Base-by-base conservation (phyloP, 2,888 invertebrate species). In the Trichopria drosophilae region DNA sequence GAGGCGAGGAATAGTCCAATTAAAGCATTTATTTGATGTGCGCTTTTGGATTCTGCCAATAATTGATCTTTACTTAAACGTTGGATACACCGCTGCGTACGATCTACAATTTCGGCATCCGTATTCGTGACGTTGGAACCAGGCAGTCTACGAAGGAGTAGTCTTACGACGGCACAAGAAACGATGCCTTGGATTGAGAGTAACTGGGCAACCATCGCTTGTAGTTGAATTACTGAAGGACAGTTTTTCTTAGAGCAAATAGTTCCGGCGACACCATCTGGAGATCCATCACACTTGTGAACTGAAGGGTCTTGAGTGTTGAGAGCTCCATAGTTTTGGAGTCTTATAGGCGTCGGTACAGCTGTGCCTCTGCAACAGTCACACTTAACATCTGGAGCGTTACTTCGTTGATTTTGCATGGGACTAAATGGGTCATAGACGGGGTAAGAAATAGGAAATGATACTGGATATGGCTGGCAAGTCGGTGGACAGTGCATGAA, bases 181-280 rank as follows among this genome's bases (percentile, higher is more conserved):
- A 74, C 57, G 6, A 73, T 56, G 0, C 75, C 75, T 22, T 66
- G 68, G 3, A 75, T 53, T 0, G 69, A 63, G 0, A 75, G 51
- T 4, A 75, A 58, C 31, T 74, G 75, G 0, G 75, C 70, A 0
- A 66, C 68, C 12, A 75, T 42, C 1, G 73, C 72, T 24, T 74
- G 75, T 15, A 75, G 58, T 54, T 29, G 53, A 5, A 56, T 43
- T 4, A 26, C 24, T 10, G 66, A 63, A 0, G 73, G 72, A 39
- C 75, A 75, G 29, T 71, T 67, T 15, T 61, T 61, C 23, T 63
- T 63, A 2, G 60, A 39, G 43, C 73, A 73, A 7, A 71, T 53
- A 0, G 63, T 58, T 3, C 65, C 70, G 16, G 64, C 66, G 22
- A 23, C 28, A 2, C 58, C 57, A 6, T 50, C 31, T 1, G 39